Base-by-base conservation (phyloP, 2,888 invertebrate species). In the Orchesella flavescens region DNA sequence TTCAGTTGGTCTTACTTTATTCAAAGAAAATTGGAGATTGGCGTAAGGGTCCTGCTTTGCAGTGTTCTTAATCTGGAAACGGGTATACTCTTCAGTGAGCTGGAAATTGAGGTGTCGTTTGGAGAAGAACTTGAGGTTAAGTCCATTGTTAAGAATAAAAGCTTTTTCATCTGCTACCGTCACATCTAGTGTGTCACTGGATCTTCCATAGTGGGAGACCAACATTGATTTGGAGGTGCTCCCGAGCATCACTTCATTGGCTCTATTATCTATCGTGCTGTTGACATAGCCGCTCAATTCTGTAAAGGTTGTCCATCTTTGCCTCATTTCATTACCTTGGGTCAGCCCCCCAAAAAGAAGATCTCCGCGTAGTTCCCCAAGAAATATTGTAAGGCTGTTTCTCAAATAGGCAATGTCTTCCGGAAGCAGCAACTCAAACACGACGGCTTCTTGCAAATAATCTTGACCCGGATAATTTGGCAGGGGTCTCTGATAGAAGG, bases 371-470 rank as follows among this genome's bases (percentile, higher is more conserved):
- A 49, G 3, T 49, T 49, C 15, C 5, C 49, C n/a, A 49, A 49
- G 49, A 49, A 15, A 49, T 3, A 12, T 49, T 15, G 49, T 12
- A 15, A n/a, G n/a, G n/a, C 15, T 15, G n/a, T 49, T 49, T 17
- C 85, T 21, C 43, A 80, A 49, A 46, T 55, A 57, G n/a, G 74
- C 55, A 1, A 85, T 80, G 68, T 85, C 85, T 4, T 55, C 43
- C 1, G 85, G 85, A 71, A 83, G 69, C 46, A 72, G 5, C 15
- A 85, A 19, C 23, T 85, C 85, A 59, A 85, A 85, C 0, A 83
- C 43, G 0, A 83, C 83, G 2, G 80, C 80, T 15, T 68, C 17
- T 69, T 83, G 83, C 9, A 46, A 59, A n/a, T 76, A 49, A 0
- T 13, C n/a, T 9, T 71, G 57, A 9, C 24, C 63, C 7, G 3